Base-by-base conservation (phyloP, 2,113 vertebrate genomes). In the Eulemur rufifrons region DNA sequence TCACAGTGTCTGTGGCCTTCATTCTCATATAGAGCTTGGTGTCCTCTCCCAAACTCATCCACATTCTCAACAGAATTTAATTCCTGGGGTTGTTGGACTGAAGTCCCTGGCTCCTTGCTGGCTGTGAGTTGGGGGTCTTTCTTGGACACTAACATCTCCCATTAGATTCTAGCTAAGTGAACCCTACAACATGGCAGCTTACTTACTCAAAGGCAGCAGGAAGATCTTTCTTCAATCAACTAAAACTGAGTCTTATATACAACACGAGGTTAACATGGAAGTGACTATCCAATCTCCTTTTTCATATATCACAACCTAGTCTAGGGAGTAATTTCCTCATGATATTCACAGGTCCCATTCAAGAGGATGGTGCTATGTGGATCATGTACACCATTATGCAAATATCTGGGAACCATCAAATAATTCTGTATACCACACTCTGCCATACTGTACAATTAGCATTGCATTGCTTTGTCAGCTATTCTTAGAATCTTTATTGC, bases 331-430 rank as follows among this genome's bases (percentile, higher is more conserved):
- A 37, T 42, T 77, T 54, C n/a, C 6, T 2, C 45, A 50, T 17
- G 20, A 8, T 56, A 63, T 64, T 64, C 13, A 80, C 9, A 64
- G n/a, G 27, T 78, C 6, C 3, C 8, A 45, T 14, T 37, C 3
- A 77, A 42, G 12, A 34, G 11, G 0, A 9, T 61, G 14, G 29
- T 4, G 45, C 59, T 61, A 50, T 21, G 0, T 64, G 37, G 20
- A 23, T 25, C 20, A 29, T 34, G 20, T n/a, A 11, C 0, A 66
- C 1, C 14, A 34, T 0, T 15, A 20, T 8, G 20, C 6, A 81
- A 32, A 94, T 54, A 89, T n/a, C 5, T 64, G 34, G 37, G 27
- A 6, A 2, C 13, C 37, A 34, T 66, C 45, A 77, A 39, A 71
- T 18, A 29, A 18, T 45, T 71, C 9, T 21, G 4, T 87, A 32